These are phyloP conservation scores for Peromyscus maniculatus DNA, from an alignment of 2,113 vertebrate species.

Conservation along the genomic window DNA sequence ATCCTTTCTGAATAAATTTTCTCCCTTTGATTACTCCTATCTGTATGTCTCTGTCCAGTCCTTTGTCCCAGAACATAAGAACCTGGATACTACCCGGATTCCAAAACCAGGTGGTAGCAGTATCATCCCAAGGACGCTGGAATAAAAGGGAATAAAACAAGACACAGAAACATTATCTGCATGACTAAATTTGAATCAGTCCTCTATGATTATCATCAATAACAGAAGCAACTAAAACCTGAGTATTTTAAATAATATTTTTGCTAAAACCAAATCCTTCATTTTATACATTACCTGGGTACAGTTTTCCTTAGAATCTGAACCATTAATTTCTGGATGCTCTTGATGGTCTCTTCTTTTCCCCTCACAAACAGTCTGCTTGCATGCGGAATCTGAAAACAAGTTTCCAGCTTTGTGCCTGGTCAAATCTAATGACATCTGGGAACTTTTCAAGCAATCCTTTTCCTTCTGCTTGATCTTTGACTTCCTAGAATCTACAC, in stretches of 20 bases:
- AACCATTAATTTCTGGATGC: slow-evolving; percentile 27
- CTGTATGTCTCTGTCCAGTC: not conserved
- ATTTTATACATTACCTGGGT: slow-evolving; percentile 65
- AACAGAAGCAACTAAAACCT: slow-evolving; percentile 31
- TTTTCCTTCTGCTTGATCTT: slow-evolving; percentile 70
- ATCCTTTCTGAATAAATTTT: not conserved
- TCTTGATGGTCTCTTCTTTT: not conserved
- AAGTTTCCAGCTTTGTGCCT: slow-evolving; percentile 62
- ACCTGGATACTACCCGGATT: not conserved
- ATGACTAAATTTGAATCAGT: not conserved
- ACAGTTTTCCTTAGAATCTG: slow-evolving; percentile 32
- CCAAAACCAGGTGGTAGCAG: not conserved
- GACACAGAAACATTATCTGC: not conserved
- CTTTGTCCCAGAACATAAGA: not conserved
- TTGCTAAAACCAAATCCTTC: not conserved
- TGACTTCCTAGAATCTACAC: not conserved
- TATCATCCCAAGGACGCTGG: not conserved
- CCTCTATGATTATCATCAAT: not conserved
- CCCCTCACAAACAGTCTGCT: not conserved
- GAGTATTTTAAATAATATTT: not conserved
- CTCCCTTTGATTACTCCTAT: not conserved
- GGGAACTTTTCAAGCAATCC: slow-evolving; percentile 16
- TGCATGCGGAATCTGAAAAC: not conserved
- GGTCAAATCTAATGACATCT: slow-evolving; percentile 28
- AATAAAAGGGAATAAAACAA: slow-evolving; percentile 40